Conservation (phyloP, 2,113 vertebrate species). For the Columba janthina region DNA sequence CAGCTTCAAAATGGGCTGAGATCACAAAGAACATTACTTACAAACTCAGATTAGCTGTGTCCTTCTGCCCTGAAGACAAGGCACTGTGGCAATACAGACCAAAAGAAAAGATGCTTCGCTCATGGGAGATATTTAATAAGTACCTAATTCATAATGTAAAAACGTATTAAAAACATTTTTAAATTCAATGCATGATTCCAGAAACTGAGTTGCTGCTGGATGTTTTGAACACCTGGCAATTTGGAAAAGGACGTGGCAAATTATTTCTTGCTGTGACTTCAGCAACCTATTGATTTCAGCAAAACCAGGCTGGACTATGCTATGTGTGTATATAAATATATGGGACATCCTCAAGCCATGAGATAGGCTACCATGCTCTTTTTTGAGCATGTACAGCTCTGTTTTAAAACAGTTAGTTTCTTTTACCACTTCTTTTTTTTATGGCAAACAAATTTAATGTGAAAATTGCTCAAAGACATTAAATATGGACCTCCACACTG, state of each 20-base stretch:
- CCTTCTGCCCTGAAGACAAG: background rate
- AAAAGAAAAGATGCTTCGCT: background rate
- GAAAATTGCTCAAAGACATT: background rate
- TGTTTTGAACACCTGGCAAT: background rate
- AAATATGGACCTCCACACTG: background rate
- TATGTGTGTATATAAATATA: accelerated
- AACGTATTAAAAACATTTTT: background rate
- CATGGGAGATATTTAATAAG: background rate
- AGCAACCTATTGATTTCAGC: background rate
- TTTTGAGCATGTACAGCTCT: background rate
- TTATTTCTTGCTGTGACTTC: background rate
- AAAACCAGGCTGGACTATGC: background rate
- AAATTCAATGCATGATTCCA: background rate
- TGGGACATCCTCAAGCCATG: background rate
- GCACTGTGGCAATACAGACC: background rate
- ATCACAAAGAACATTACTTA: background rate
- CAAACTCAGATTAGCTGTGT: background rate
- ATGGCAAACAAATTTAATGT: background rate
- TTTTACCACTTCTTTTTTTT: background rate
- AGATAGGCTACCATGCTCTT: background rate
- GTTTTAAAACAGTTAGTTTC: background rate
- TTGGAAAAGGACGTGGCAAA: background rate
- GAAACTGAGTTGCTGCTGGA: background rate
- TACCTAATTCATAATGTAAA: background rate
- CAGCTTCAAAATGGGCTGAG: background rate